Base-by-base conservation (phyloP, 2,888 invertebrate genomes). In the Yponomeuta plumbellus region DNA sequence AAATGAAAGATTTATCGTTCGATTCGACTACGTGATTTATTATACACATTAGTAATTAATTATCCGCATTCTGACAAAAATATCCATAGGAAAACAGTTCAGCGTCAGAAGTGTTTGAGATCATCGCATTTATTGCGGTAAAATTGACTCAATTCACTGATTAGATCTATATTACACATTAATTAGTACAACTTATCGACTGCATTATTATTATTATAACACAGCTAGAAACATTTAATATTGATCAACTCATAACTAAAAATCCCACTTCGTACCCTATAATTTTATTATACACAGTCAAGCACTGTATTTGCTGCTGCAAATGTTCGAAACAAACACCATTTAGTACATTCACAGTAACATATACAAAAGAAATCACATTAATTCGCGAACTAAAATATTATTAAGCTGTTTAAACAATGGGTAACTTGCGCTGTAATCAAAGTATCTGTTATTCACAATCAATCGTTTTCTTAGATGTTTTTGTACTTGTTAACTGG, bases 61-160 rank as follows among this genome's bases (percentile, higher is more conserved):
- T 52, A 52, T 52, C 44, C 44, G 44, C 44, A 52, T 74, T 76
- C 75, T 78, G 76, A 83, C 73, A 77, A 83, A 52, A 72, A 76
- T 68, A 72, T 75, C 78, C 77, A 76, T 83, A 76, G 72, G 68
- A 71, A 84, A 80, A 80, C 79, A 83, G 80, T 80, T 78, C 75
- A 76, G 52, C 22, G 66, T 57, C 65, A 65, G 65, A 59, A 75
- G 81, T 83, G 81, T 78, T 80, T 88, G 89, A 90, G 90, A 90
- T 90, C 90, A 87, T 85, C 79, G 83, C 86, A 69, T 11, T 71
- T 74, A 76, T 73, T 79, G 84, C 82, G 78, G 78, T 75, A 82
- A 81, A 86, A 85, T 86, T 87, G 85, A 87, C 86, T 86, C 85
- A 83, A 83, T 81, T 80, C 85, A 86, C 85, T 82, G 80, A 77